Base-by-base conservation (phyloP, 2,113 vertebrate genomes). In the Pavo muticus region DNA sequence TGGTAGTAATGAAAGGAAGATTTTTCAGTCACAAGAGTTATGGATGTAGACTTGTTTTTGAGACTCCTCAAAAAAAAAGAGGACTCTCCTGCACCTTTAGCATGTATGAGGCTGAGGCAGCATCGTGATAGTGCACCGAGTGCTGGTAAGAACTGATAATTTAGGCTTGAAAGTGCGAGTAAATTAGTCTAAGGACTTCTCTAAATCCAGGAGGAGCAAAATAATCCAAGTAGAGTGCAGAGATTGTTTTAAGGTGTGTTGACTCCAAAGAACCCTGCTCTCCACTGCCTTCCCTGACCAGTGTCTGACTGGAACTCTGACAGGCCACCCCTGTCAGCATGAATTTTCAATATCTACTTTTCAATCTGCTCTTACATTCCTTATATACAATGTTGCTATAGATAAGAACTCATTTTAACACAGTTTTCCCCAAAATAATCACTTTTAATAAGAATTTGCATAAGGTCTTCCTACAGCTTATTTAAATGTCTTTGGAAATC, bases 331-430 rank as follows among this genome's bases (percentile, higher is more conserved):
- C 27, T 21, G 9, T 54, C 45, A 9, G 21, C 44, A 17, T 68
- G 56, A 77, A 29, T 86, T 76, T 93, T 75, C 32, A 72, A 21
- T n/a, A 64, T 54, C 57, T 72, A 8, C 47, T 64, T 91, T 59
- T 72, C 17, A 91, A 69, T 61, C 16, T 69, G 7, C 19, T 57
- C 40, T 80, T 70, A 4, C 10, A 1, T 73, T 85, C 17, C 16
- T 79, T 85, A 45, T 39, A 7, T n/a, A 14, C 3, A n/a, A 1
- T 61, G 50, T 57, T 76, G 13, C 40, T 82, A 45, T 63, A 15
- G 37, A 4, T 19, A 90, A 59, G 39, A 64, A 35, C 24, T 80
- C 21, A 14, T 74, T 84, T 84, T 87, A 81, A 77, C 8, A 25
- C 4, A 32, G 21, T 9, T 73, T 96, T 77, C 11, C 30, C 20